phyloP scores from a whole-genome alignment of 2,888 invertebrate genomes.

The Serrognathus titanus region DNA sequence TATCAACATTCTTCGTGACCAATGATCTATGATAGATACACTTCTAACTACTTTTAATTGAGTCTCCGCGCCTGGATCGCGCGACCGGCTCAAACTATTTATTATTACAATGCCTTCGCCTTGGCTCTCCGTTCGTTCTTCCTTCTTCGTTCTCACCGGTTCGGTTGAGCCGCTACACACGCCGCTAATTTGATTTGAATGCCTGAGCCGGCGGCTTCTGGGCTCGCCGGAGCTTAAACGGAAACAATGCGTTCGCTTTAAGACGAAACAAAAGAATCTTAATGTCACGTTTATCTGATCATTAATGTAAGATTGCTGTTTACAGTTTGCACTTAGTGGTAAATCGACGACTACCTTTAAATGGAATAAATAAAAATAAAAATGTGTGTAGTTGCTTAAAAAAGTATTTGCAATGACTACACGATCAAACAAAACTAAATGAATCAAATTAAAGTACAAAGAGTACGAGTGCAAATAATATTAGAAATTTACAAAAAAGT shows the following conservation, averaged over 20 bases:
- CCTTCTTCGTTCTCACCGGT: neutral
- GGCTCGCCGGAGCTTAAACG: neutral
- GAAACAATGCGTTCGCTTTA: neutral
- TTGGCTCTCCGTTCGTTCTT: neutral
- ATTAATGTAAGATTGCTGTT: too few relatives aligned
- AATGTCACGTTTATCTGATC: too few relatives aligned
- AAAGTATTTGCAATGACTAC: too few relatives aligned
- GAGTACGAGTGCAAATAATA: too few relatives aligned
- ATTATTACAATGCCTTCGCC: neutral
- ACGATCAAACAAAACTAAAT: too few relatives aligned
- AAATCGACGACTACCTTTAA: too few relatives aligned
- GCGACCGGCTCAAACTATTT: neutral
- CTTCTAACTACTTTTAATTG: conserved; percentile 25
- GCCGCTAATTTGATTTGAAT: neutral
- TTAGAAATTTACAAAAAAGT: too few relatives aligned
- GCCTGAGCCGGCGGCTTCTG: neutral
- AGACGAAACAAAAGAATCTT: neutral
- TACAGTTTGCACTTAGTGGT: too few relatives aligned
- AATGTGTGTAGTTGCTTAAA: too few relatives aligned
- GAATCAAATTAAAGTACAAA: too few relatives aligned
- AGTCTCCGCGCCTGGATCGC: conserved; percentile 22
- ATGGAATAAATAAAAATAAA: too few relatives aligned
- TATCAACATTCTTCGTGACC: conserved; percentile 29
- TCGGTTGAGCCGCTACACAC: neutral
- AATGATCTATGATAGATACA: conserved; percentile 23